These are phyloP conservation scores for Lysandra coridon DNA, from an alignment of 2,888 invertebrate species.

Conservation along the genomic window DNA sequence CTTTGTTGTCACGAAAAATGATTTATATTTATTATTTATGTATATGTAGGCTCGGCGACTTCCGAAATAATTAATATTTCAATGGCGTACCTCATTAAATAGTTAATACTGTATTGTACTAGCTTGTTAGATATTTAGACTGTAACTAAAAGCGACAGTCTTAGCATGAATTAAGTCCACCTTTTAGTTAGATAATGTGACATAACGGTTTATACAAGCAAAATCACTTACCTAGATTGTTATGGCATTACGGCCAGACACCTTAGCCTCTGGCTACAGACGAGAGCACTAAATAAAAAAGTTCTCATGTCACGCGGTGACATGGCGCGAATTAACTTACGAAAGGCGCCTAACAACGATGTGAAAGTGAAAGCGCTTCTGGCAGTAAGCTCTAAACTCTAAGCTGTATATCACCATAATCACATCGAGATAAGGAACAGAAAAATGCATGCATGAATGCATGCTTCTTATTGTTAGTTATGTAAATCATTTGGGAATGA, in stretches of 20 bases:
- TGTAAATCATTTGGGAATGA: slow-evolving; percentile 2
- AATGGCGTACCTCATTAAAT: background rate
- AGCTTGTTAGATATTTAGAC: background rate
- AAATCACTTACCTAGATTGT: slow-evolving; percentile 6
- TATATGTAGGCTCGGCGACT: background rate
- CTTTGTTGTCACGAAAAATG: background rate
- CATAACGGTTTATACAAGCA: background rate
- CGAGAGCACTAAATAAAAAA: slow-evolving; percentile 34
- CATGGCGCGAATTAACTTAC: slow-evolving; percentile 47
- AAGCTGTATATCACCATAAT: slow-evolving; percentile 26
- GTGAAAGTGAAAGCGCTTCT: slow-evolving; percentile 63
- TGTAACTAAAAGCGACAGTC: background rate
- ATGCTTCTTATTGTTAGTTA: background rate
- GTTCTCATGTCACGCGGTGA: slow-evolving; percentile 44
- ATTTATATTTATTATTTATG: background rate
- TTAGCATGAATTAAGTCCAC: background rate
- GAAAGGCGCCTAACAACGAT: slow-evolving; percentile 50
- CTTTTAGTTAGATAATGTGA: background rate
- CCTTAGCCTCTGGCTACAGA: slow-evolving; percentile 19
- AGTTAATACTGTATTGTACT: background rate
- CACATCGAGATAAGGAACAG: background rate
- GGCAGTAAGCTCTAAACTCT: slow-evolving; percentile 33
- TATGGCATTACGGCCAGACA: background rate
- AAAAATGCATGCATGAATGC: background rate
- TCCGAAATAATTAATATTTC: slow-evolving; percentile 2